Evolutionary conservation across 2,113 vertebrate species (phyloP).

Genomic region (Rhinopomastus cyanomelas): DNA sequence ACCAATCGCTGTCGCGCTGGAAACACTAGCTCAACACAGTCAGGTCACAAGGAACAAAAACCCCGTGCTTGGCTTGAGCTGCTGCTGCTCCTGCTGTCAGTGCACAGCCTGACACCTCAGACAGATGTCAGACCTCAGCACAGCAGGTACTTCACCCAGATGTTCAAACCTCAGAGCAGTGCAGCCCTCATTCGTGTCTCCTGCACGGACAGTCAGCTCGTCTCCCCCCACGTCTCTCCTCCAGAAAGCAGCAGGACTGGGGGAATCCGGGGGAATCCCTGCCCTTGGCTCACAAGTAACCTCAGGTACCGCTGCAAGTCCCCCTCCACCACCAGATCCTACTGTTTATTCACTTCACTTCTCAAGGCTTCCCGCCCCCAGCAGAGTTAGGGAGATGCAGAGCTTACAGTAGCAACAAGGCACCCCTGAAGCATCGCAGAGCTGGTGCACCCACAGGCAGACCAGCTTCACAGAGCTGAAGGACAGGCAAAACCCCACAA

Average conservation of each 20-base stretch:
- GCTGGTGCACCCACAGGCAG: not conserved
- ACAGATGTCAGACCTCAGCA: not conserved
- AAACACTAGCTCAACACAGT: not conserved
- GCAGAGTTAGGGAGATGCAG: not conserved
- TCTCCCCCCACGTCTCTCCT: no score
- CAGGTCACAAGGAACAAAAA: not conserved
- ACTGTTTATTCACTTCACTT: not conserved
- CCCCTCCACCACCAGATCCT: not conserved
- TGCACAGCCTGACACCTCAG: not conserved
- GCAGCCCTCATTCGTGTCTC: not conserved
- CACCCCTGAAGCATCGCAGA: no score
- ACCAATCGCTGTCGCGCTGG: rapidly evolving
- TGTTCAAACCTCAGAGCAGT: not conserved
- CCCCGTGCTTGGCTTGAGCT: not conserved
- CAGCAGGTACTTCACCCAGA: not conserved
- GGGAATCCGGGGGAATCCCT: not conserved
- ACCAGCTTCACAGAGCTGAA: not conserved
- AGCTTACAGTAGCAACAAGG: not conserved
- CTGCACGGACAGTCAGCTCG: not conserved
- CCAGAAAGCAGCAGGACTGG: no score
- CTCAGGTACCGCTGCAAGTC: no score
- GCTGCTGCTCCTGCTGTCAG: not conserved
- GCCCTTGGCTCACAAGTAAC: not conserved
- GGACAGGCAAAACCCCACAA: not conserved
- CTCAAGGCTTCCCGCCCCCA: not conserved